Evolutionary conservation across 2,888 invertebrate genomes (phyloP).

Genomic region (Meghimatium bilineatum): DNA sequence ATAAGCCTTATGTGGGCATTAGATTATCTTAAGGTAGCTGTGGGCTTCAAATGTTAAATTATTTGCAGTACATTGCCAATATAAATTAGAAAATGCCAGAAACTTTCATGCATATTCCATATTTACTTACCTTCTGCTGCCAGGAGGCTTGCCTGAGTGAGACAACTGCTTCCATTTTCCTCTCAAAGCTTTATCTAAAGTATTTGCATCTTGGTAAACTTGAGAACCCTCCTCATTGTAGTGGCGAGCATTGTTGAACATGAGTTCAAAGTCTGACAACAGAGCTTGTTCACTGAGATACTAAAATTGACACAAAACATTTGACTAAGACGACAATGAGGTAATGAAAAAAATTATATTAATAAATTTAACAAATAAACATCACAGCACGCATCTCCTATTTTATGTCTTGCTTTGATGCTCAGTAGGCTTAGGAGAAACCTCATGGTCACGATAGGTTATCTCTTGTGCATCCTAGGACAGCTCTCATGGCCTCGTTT

Average conservation of each 20-base stretch:
- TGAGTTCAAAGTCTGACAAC: slow-evolving; percentile 84
- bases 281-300: slow-evolving; percentile 82
- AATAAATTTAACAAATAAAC: too few relatives aligned
- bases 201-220: slow-evolving; percentile 95
- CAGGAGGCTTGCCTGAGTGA: slow-evolving; percentile 54
- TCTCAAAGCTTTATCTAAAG: slow-evolving; percentile 88
- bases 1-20: too few relatives aligned
- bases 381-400: too few relatives aligned
- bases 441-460: too few relatives aligned
- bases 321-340: neutral
- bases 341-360: too few relatives aligned
- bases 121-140: slow-evolving; percentile 36
- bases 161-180: slow-evolving; percentile 82
- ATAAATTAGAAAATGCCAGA: neutral
- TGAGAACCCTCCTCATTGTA: slow-evolving; percentile 97
- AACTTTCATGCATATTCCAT: neutral
- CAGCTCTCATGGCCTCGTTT: too few relatives aligned
- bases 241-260: slow-evolving; percentile 97
- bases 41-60: too few relatives aligned
- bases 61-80: too few relatives aligned
- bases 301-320: slow-evolving; percentile 55
- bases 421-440: too few relatives aligned
- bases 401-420: too few relatives aligned
- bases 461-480: too few relatives aligned
- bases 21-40: too few relatives aligned